A percentile compares a stretch with the other conserved stretches of the same genome.
Evolutionary conservation across 2,888 invertebrate species (phyloP).

Genomic region (Rotaria sp.): DNA sequence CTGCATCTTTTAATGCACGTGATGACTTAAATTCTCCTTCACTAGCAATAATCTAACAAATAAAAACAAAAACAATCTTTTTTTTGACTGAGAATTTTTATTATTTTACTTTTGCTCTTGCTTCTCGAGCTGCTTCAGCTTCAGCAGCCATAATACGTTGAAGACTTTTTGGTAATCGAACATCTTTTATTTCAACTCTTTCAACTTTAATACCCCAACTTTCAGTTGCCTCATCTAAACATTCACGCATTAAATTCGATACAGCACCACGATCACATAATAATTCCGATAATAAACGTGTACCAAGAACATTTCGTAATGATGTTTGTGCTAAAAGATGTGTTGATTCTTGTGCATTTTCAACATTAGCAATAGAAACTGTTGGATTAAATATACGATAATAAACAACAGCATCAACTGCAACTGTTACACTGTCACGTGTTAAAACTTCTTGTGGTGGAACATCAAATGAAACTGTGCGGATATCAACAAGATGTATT

Average conservation of each 20-base stretch:
- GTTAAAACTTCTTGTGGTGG: slow-evolving; percentile 95
- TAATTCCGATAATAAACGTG: slow-evolving; percentile 86
- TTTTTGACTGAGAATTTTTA: no score
- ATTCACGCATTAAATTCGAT: slow-evolving; percentile 76
- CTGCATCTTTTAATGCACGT: slow-evolving; percentile 81
- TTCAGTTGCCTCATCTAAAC: slow-evolving; percentile 69
- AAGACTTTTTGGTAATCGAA: slow-evolving; percentile 49
- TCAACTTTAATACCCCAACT: slow-evolving; percentile 76
- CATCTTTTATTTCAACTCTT: slow-evolving; percentile 72
- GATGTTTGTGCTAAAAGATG: slow-evolving; percentile 65
- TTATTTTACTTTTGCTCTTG: slow-evolving; percentile 49
- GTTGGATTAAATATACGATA: slow-evolving; percentile 80
- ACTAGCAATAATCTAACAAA: slow-evolving; percentile 75
- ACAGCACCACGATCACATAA: slow-evolving; percentile 88
- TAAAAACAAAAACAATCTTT: not conserved
- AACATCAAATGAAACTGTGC: slow-evolving; percentile 90
- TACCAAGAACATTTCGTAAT: slow-evolving; percentile 79
- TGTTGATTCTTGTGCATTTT: slow-evolving; percentile 89
- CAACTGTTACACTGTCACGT: slow-evolving; percentile 91
- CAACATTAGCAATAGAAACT: slow-evolving; percentile 90
- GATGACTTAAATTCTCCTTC: slow-evolving; percentile 94
- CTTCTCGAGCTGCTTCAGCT: slow-evolving; percentile 52
- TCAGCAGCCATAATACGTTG: slow-evolving; percentile 54
- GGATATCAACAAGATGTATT: slow-evolving; percentile 80
- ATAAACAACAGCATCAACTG: slow-evolving; percentile 75